These are phyloP conservation scores for Muscidifurax raptorellus DNA, from an alignment of 1,140 invertebrate genomes.

Conservation along the genomic window DNA sequence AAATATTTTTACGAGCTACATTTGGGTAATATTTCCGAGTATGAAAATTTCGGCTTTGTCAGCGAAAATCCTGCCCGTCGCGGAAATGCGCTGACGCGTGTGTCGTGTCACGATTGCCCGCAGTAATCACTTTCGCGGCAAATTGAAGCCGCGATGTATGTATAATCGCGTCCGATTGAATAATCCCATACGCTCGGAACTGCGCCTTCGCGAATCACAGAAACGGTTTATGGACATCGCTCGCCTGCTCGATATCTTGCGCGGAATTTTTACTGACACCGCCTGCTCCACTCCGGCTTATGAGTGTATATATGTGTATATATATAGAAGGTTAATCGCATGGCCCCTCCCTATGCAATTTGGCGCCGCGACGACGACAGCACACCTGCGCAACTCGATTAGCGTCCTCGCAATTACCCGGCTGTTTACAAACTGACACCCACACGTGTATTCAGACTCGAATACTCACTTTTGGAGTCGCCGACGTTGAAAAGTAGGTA, in stretches of 20 bases:
- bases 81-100: background rate
- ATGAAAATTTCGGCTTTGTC: background rate
- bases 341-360: background rate
- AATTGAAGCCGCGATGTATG: background rate
- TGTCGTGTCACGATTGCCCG: background rate
- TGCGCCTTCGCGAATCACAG: background rate
- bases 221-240: too few species aligned
- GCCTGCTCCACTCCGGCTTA: too few species aligned
- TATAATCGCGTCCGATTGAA: slow-evolving; percentile 20
- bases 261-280: background rate
- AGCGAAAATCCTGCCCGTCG: background rate
- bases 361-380: background rate
- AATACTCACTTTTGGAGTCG: background rate
- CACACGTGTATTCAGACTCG: background rate
- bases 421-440: background rate
- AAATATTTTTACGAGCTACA: background rate
- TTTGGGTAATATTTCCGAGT: background rate
- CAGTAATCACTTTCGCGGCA: slow-evolving; percentile 16
- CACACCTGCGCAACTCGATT: slow-evolving; percentile 20
- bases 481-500: too few species aligned
- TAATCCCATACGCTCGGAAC: slow-evolving; percentile 8
- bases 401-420: slow-evolving; percentile 14
- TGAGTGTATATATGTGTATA: background rate
- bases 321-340: background rate
- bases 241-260: background rate